These are phyloP conservation scores for Chamaedrilus cognettii DNA, from an alignment of 2,888 invertebrate genomes.

Conservation along the genomic window DNA sequence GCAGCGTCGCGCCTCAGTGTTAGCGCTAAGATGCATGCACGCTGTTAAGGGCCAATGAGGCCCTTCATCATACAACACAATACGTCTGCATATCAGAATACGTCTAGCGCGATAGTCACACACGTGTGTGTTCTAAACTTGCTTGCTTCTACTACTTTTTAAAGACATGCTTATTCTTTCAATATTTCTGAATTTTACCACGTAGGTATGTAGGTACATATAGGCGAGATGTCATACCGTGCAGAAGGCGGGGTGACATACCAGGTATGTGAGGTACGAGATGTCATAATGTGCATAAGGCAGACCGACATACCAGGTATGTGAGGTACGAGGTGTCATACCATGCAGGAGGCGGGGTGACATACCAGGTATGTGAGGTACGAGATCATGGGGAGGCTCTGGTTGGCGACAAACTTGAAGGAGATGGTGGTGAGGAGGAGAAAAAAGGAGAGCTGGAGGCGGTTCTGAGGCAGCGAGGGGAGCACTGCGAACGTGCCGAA, in stretches of 20 bases:
- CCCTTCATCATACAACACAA: too few species aligned
- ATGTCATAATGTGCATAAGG: conserved; percentile 33
- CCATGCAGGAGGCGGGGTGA: neutral
- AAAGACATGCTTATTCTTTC: too few species aligned
- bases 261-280: conserved; percentile 57
- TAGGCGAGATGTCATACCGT: neutral
- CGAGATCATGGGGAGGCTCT: conserved; percentile 56
- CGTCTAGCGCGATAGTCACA: too few species aligned
- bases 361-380: conserved; percentile 55
- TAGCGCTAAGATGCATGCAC: too few species aligned
- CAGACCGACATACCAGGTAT: conserved; percentile 42
- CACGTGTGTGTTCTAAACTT: too few species aligned
- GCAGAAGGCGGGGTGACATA: neutral
- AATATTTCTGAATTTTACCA: too few species aligned
- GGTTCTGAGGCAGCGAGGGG: conserved; percentile 51
- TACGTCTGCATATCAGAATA: too few species aligned
- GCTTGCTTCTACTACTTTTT: too few species aligned
- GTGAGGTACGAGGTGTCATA: conserved; percentile 46
- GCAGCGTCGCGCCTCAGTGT: too few species aligned
- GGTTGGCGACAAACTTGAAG: conserved; percentile 58
- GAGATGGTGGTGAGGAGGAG: conserved; percentile 56
- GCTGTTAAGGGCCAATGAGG: too few species aligned
- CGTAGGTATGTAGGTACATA: too few species aligned
- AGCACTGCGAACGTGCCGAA: conserved; percentile 57
- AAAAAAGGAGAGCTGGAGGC: conserved; percentile 57